These are phyloP conservation scores for Enteromius anoplus DNA, from an alignment of 2,797 vertebrate genomes.

Conservation along the genomic window DNA sequence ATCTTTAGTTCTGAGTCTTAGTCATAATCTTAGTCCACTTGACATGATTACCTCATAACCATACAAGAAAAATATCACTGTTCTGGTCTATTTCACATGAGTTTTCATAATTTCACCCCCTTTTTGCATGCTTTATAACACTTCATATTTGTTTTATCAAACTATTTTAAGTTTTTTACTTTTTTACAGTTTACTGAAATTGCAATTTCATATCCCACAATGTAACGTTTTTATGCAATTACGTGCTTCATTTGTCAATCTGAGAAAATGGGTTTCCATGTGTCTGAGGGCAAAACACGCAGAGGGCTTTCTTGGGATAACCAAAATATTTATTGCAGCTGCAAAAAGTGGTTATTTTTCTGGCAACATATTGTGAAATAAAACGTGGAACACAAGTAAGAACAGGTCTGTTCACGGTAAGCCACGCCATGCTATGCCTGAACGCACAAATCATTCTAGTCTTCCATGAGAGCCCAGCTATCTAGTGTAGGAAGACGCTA, in stretches of 20 bases:
- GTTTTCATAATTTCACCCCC: neutral
- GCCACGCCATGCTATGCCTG: conserved; percentile 63
- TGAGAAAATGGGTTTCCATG: neutral
- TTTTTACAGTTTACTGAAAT: neutral
- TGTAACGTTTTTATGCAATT: neutral
- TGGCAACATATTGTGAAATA: conserved; percentile 55
- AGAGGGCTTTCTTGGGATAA: conserved; percentile 41
- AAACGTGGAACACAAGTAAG: conserved; percentile 45
- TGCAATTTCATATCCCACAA: neutral
- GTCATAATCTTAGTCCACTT: neutral
- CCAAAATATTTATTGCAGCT: conserved; percentile 49
- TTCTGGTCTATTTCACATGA: neutral
- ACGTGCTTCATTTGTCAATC: neutral
- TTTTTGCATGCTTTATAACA: neutral
- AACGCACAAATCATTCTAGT: conserved; percentile 56
- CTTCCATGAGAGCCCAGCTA: conserved; percentile 56
- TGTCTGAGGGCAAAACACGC: conserved; percentile 6
- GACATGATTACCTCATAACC: neutral
- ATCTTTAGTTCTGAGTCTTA: neutral
- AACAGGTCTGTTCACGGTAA: conserved; percentile 58
- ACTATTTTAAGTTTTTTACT: too few species aligned
- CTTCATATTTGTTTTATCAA: neutral
- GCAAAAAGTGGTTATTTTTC: conserved; percentile 60
- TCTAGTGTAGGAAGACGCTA: conserved; percentile 59
- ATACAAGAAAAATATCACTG: neutral